Evolutionary conservation across 2,113 vertebrate species (phyloP).

Genomic region (Clarias macrocephalus): DNA sequence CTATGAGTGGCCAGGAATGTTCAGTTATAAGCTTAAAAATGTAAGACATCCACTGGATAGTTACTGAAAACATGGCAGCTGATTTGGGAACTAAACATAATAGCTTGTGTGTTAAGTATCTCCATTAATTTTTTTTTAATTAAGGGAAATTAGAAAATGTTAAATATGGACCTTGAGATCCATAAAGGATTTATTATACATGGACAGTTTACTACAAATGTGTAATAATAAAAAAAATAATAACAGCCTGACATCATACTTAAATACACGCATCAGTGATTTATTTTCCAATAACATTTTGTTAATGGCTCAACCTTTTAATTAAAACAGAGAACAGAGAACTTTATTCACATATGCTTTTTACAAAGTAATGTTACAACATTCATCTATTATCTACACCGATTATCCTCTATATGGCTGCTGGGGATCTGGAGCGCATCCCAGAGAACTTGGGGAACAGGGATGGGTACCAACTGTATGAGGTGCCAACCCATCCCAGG

Average conservation of each 20-base stretch:
- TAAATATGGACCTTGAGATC: neutral
- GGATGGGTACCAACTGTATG: no score
- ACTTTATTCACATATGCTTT: no score
- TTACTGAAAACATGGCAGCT: neutral
- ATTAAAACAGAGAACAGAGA: no score
- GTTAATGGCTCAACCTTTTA: neutral
- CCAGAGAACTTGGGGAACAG: no score
- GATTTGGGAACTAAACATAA: neutral
- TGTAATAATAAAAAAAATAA: neutral
- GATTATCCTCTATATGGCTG: no score
- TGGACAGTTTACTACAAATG: neutral
- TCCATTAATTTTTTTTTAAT: neutral
- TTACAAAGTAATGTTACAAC: no score
- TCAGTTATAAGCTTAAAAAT: neutral
- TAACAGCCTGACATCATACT: neutral
- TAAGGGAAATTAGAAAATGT: neutral
- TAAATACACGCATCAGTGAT: neutral
- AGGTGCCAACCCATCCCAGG: no score
- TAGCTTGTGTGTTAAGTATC: neutral
- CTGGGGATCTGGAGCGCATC: no score
- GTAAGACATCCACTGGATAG: neutral
- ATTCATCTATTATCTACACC: no score
- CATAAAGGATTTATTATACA: neutral
- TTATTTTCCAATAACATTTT: neutral
- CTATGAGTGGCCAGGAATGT: neutral